phyloP scores from a whole-genome alignment of 2,888 invertebrate species.

The Temnothorax rugatulus region DNA sequence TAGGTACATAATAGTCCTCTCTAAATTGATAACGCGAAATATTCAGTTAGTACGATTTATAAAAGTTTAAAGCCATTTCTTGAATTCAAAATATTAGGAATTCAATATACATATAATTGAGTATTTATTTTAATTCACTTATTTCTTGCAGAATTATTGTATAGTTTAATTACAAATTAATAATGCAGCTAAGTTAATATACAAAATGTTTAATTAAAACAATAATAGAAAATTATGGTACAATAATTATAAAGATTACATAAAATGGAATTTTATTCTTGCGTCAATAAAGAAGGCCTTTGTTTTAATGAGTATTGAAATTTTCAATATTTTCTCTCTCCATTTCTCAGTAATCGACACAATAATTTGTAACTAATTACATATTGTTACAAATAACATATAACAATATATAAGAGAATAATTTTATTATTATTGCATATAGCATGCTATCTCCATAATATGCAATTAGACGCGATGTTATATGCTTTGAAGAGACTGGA shows the following conservation, averaged over 20 bases:
- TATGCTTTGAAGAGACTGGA: background rate
- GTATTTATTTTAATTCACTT: background rate
- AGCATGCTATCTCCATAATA: background rate
- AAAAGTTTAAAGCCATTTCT: conserved; percentile 1
- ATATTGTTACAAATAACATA: conserved; percentile 5
- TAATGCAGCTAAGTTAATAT: background rate
- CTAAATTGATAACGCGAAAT: conserved; percentile 74
- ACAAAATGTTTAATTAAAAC: background rate
- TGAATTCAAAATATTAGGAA: background rate
- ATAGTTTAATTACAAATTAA: background rate
- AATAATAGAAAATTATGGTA: background rate
- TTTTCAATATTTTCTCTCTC: conserved; percentile 4
- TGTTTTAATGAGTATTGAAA: background rate
- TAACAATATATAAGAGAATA: background rate
- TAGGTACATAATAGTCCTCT: conserved; percentile 88
- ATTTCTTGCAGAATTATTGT: conserved; percentile 3
- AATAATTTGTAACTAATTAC: conserved; percentile 6
- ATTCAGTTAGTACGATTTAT: background rate
- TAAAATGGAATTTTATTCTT: background rate
- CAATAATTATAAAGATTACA: background rate
- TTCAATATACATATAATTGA: background rate
- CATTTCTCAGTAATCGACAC: background rate
- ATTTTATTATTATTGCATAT: background rate
- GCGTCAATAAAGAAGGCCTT: background rate
- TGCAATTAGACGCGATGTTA: background rate